phyloP scores from a whole-genome alignment of 2,113 vertebrate genomes.

The Diphyllodes magnificus region DNA sequence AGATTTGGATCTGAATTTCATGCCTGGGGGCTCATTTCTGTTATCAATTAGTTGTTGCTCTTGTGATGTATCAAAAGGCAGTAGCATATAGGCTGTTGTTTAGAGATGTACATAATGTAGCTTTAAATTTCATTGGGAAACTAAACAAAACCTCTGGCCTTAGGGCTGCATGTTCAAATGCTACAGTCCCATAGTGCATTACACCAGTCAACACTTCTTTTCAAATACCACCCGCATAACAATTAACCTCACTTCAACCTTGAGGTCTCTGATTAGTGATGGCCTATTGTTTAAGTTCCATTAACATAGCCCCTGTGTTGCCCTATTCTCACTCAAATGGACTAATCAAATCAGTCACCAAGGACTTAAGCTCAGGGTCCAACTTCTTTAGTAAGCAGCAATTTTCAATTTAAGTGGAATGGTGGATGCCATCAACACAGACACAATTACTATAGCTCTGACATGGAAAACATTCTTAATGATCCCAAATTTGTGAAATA shows the following conservation, averaged over 20 bases:
- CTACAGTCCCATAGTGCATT: slow-evolving; percentile 83
- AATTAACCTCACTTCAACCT: slow-evolving; percentile 93
- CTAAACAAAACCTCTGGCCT: slow-evolving; percentile 86
- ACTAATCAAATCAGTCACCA: slow-evolving; percentile 85
- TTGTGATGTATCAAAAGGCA: slow-evolving; percentile 53
- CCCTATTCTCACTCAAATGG: slow-evolving; percentile 79
- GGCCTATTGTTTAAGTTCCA: slow-evolving; percentile 86
- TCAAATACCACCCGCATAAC: slow-evolving; percentile 87
- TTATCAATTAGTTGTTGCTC: slow-evolving; percentile 56
- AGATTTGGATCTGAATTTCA: slow-evolving; percentile 35
- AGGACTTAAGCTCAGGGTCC: slow-evolving; percentile 68
- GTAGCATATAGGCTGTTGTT: slow-evolving; percentile 56
- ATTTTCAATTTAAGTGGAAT: slow-evolving; percentile 63
- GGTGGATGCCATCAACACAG: slow-evolving; percentile 64
- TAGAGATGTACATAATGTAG: slow-evolving; percentile 69
- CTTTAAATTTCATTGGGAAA: slow-evolving; percentile 82
- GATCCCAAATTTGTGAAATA: slow-evolving; percentile 54
- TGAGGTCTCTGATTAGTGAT: slow-evolving; percentile 93
- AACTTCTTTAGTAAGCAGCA: slow-evolving; percentile 67
- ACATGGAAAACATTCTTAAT: slow-evolving; percentile 61
- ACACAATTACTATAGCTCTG: slow-evolving; percentile 55
- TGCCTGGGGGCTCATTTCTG: slow-evolving; percentile 35
- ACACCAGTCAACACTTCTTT: slow-evolving; percentile 87
- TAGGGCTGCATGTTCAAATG: slow-evolving; percentile 84
- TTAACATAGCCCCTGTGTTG: slow-evolving; percentile 85